Evolutionary conservation across 2,797 vertebrate genomes (phyloP).

Genomic region (Siniperca scherzeri): DNA sequence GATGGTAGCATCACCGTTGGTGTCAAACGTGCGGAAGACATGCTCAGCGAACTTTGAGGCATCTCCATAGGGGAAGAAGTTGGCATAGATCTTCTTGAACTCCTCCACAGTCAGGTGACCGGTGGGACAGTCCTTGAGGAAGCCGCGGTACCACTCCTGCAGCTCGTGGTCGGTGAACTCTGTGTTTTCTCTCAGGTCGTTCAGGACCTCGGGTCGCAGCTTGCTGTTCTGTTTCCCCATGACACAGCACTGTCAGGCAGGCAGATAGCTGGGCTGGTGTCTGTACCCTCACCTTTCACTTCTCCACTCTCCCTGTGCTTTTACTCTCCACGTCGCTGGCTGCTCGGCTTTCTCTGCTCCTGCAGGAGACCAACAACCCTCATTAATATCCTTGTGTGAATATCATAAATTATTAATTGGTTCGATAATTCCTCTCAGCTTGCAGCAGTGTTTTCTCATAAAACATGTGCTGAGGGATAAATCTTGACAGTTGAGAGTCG

Average conservation of each 20-base stretch:
- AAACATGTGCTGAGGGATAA: constrained; percentile 30
- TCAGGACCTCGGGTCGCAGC: constrained; percentile 88
- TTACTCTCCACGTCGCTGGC: constrained; percentile 44
- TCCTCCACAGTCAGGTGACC: constrained; percentile 88
- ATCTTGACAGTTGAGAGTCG: constrained; percentile 35
- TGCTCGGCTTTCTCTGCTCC: constrained; percentile 68
- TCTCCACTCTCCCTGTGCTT: constrained; percentile 30
- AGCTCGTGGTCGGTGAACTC: constrained; percentile 89
- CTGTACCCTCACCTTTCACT: constrained; percentile 46
- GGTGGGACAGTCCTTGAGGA: constrained; percentile 89
- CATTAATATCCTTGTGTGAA: constrained; percentile 73
- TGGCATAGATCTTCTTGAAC: constrained; percentile 91
- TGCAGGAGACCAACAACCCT: constrained; percentile 70
- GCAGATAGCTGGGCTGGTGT: constrained; percentile 32
- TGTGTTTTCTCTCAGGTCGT: constrained; percentile 88
- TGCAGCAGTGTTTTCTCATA: constrained; percentile 44
- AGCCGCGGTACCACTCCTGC: constrained; percentile 91
- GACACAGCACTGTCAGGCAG: constrained; percentile 37
- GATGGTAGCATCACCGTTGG: constrained; percentile 88
- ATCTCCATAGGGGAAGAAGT: constrained; percentile 90
- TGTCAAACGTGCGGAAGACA: constrained; percentile 89
- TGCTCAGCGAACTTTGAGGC: constrained; percentile 90
- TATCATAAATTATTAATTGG: constrained; percentile 75
- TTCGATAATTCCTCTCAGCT: constrained; percentile 62
- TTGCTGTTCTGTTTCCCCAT: constrained; percentile 93